Conservation (phyloP, 2,888 invertebrate genomes). For the Cataglyphis cursor region DNA sequence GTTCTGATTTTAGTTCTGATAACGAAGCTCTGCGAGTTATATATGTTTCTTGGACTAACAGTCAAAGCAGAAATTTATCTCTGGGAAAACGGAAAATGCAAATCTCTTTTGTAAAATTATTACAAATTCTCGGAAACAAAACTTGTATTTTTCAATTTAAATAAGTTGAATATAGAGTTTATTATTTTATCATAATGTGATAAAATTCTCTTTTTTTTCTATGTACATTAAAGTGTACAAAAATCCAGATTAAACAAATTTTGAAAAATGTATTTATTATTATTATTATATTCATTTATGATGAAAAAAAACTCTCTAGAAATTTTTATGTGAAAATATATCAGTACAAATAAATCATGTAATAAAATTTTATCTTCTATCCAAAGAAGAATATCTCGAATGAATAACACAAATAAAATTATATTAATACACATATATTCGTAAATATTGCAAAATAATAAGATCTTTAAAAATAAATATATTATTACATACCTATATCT, state of each 20-base stretch:
- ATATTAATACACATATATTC: not conserved
- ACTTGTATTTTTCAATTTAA: not conserved
- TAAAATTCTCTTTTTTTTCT: not conserved
- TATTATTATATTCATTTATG: not conserved
- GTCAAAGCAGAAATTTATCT: constrained; percentile 41
- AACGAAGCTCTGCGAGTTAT: constrained; percentile 23
- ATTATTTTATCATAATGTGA: constrained; percentile 5
- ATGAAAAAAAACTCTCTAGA: too few species aligned
- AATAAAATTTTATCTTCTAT: not conserved
- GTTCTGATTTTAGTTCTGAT: constrained; percentile 18
- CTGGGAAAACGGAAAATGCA: constrained; percentile 22
- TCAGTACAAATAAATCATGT: not conserved
- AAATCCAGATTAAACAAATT: not conserved
- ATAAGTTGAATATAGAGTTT: not conserved
- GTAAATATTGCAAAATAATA: not conserved
- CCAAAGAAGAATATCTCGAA: not conserved
- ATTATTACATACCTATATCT: too few species aligned
- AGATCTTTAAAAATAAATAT: not conserved
- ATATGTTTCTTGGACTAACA: constrained; percentile 26
- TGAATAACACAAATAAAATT: not conserved
- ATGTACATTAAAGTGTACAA: not conserved
- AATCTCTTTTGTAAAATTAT: constrained; percentile 36
- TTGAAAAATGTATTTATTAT: not conserved
- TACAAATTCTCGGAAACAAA: constrained; percentile 15
- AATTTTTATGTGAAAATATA: not conserved